Conservation (phyloP, 2,113 vertebrate species). For the Tupaia chinensis region DNA sequence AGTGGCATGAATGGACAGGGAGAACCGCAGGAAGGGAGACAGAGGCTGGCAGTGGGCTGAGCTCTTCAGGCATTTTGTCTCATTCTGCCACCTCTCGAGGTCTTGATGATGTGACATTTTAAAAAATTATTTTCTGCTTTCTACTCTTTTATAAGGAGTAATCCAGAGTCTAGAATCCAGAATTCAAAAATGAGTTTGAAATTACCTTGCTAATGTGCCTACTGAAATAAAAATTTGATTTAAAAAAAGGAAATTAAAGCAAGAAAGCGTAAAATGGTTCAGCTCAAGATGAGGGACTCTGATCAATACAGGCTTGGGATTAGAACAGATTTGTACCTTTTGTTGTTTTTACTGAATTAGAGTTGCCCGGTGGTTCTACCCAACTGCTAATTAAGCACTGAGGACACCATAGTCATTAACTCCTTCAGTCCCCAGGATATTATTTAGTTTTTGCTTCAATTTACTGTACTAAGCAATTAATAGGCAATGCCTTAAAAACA, state of each 20-base stretch:
- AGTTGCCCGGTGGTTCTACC: not conserved
- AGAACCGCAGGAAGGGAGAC: not conserved
- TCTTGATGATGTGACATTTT: constrained; percentile 16
- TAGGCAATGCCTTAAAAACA: constrained; percentile 23
- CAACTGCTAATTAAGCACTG: constrained; percentile 58
- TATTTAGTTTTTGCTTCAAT: constrained; percentile 57
- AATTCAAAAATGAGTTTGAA: not conserved
- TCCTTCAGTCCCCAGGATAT: constrained; percentile 18
- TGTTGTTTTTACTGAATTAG: constrained; percentile 45
- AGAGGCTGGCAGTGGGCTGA: not conserved
- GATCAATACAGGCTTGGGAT: not conserved
- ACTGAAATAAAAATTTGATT: not conserved
- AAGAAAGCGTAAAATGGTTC: constrained; percentile 33
- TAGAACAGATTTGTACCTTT: constrained; percentile 40
- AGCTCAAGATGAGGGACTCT: constrained; percentile 11
- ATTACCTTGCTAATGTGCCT: not conserved
- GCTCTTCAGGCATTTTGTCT: not conserved
- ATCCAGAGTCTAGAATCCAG: not conserved
- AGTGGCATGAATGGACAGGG: not conserved
- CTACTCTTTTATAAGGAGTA: not conserved
- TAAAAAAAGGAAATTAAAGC: constrained; percentile 16
- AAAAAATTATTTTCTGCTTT: not conserved
- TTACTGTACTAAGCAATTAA: constrained; percentile 46
- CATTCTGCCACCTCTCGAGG: constrained; percentile 13
- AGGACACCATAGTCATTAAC: constrained; percentile 16